Evolutionary conservation across 2,797 vertebrate species (phyloP).

Genomic region (Podarcis lilfordi): DNA sequence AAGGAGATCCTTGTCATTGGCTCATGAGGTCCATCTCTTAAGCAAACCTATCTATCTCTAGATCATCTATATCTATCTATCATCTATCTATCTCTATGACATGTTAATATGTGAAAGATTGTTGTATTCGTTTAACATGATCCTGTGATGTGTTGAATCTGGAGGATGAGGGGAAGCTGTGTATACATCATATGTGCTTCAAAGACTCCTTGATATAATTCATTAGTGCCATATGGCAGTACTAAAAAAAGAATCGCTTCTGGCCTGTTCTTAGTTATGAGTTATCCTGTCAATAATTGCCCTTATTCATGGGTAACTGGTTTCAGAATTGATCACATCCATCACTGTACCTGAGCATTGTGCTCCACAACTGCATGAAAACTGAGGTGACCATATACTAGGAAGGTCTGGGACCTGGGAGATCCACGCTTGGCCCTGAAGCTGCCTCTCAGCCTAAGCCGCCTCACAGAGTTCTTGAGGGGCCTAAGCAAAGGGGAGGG

Average conservation of each 20-base stretch:
- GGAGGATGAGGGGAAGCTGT: too few relatives aligned
- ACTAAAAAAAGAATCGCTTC: neutral
- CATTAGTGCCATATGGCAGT: conserved; percentile 13
- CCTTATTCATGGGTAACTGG: conserved; percentile 1
- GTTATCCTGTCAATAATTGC: neutral
- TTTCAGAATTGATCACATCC: neutral
- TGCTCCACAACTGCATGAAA: neutral
- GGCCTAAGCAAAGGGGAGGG: too few relatives aligned
- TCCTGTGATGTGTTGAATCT: neutral
- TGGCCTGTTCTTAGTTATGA: neutral
- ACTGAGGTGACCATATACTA: neutral
- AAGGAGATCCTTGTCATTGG: neutral
- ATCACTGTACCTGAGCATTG: neutral
- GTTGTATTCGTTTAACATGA: neutral
- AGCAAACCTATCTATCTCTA: neutral
- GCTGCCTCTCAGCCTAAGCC: too few relatives aligned
- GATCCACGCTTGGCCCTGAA: too few relatives aligned
- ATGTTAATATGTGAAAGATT: neutral
- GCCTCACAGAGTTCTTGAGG: too few relatives aligned
- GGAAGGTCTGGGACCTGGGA: neutral
- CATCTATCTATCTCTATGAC: neutral
- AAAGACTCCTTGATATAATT: neutral
- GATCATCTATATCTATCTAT: neutral
- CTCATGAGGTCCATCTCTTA: neutral
- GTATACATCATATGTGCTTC: neutral